Conservation (phyloP, 2,888 invertebrate genomes). For the Dryocosmus kuriphilus region DNA sequence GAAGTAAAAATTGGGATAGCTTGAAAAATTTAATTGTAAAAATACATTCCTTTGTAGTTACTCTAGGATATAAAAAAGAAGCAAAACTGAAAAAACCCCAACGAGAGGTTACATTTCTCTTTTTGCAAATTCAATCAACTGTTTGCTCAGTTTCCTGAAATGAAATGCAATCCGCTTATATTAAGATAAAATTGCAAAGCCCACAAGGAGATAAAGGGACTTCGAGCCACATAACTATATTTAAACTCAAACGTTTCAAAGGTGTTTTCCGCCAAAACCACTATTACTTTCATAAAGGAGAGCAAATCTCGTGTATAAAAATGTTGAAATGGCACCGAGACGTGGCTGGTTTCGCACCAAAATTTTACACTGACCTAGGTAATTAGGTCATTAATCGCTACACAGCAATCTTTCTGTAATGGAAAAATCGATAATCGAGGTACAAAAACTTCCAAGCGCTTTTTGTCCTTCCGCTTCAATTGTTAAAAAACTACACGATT, state of each 20-base stretch:
- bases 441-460: neutral
- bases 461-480: neutral
- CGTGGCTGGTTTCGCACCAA: constrained; percentile 28
- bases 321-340: constrained; percentile 20
- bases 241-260: constrained; percentile 19
- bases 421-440: neutral
- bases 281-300: constrained; percentile 13
- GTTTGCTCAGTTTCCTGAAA: neutral
- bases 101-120: no score
- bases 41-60: no score
- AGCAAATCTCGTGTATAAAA: constrained; percentile 28
- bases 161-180: neutral
- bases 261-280: constrained; percentile 25
- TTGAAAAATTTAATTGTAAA: no score
- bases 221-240: constrained; percentile 3
- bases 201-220: constrained; percentile 12
- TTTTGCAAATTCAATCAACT: neutral
- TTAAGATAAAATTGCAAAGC: constrained; percentile 26
- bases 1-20: no score
- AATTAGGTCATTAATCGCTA: constrained; percentile 18
- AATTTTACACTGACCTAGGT: constrained; percentile 9
- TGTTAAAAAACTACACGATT: neutral
- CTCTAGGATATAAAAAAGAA: no score
- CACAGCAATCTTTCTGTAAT: constrained; percentile 4
- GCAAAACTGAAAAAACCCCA: no score